Percentiles rank a stretch among this genome's conserved stretches.
Evolutionary conservation across 2,888 invertebrate species (phyloP).

Genomic region (Lochmaea crataegi): DNA sequence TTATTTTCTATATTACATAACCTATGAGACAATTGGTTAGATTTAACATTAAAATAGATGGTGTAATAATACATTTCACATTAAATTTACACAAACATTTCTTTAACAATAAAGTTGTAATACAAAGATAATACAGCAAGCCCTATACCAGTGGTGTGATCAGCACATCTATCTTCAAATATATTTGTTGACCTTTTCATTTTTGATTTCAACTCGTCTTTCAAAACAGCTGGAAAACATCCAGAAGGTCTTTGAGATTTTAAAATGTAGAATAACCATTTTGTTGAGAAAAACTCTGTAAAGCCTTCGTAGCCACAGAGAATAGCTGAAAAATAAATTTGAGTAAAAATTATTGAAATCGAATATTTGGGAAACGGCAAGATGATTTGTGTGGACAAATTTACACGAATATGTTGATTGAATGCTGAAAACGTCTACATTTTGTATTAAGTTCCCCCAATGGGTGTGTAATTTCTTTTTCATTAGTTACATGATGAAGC

Average conservation of each 20-base stretch:
- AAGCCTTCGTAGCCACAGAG: conserved; percentile 57
- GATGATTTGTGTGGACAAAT: too few species aligned
- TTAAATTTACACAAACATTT: conserved; percentile 26
- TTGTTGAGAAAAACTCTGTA: conserved; percentile 50
- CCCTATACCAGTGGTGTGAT: conserved; percentile 56
- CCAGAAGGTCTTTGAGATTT: conserved; percentile 51
- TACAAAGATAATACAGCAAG: conserved; percentile 51
- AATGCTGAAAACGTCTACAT: too few species aligned
- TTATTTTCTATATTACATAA: background rate
- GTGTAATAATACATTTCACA: background rate
- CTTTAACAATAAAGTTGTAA: conserved; percentile 52
- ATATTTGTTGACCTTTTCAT: conserved; percentile 47
- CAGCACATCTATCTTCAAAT: conserved; percentile 54
- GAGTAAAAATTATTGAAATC: background rate
- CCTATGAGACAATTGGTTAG: too few species aligned
- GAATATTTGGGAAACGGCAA: too few species aligned
- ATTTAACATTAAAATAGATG: background rate
- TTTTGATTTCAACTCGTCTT: conserved; percentile 44
- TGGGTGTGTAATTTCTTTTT: too few species aligned
- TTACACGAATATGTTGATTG: too few species aligned
- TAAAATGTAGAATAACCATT: conserved; percentile 52
- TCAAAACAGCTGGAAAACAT: conserved; percentile 49
- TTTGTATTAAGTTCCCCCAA: too few species aligned
- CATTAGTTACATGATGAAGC: too few species aligned
- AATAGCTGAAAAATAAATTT: conserved; percentile 47